Percentiles rank a stretch among this genome's conserved stretches.
Conservation (phyloP, 30 jellyfish, hydroid and myxozoan genomes). For the Rhopilema esculentum region DNA sequence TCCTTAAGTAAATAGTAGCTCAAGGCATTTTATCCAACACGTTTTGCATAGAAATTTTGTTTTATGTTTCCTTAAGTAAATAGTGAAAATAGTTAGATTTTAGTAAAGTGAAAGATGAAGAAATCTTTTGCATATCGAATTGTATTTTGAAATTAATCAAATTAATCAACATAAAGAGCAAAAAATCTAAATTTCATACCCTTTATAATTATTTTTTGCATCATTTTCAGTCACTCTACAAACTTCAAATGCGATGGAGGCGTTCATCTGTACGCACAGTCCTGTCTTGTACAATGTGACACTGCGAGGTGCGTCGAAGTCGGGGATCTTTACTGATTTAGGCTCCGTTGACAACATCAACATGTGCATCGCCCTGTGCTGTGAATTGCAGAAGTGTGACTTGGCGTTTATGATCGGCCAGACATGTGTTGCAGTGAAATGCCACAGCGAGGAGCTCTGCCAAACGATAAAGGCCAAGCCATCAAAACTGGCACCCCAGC, state of each 20-base stretch:
- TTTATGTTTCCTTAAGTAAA: no score
- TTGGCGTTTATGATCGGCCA: constrained; percentile 90
- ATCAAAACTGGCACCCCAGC: constrained; percentile 75
- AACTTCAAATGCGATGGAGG: constrained; percentile 69
- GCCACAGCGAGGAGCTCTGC: constrained; percentile 91
- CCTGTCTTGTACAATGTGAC: constrained; percentile 95
- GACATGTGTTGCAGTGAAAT: constrained; percentile 90
- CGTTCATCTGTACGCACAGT: constrained; percentile 93
- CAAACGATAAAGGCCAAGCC: constrained; percentile 95
- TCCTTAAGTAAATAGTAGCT: no score
- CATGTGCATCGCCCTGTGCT: constrained; percentile 89
- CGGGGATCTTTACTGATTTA: constrained; percentile 88
- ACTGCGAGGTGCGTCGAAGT: constrained; percentile 88
- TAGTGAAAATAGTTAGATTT: not conserved
- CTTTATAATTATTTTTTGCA: no score
- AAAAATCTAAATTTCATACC: no score
- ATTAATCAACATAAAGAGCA: no score
- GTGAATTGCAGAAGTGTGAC: constrained; percentile 89
- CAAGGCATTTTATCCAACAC: no score
- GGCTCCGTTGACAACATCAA: constrained; percentile 93
- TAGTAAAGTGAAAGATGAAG: not conserved
- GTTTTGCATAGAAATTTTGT: no score
- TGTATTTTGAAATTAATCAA: not conserved
- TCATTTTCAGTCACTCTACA: constrained; percentile 70
- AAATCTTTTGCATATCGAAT: not conserved